phyloP scores from a whole-genome alignment of 2,113 vertebrate species.

The Sitta europaea region DNA sequence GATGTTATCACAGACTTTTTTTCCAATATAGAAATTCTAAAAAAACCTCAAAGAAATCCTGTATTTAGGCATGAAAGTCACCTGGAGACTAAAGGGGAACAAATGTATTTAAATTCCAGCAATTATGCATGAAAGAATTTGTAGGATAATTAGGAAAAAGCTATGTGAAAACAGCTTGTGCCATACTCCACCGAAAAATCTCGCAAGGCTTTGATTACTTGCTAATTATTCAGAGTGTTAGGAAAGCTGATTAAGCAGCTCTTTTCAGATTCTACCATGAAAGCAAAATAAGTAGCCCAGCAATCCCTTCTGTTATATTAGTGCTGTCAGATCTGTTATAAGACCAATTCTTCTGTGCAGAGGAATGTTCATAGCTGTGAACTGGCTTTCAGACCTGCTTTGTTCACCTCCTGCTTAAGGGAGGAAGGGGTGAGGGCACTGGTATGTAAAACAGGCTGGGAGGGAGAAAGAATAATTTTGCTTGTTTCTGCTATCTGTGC shows the following conservation, averaged over 20 bases:
- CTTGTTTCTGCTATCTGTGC: neutral
- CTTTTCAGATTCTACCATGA: slow-evolving; percentile 33
- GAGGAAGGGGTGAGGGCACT: neutral
- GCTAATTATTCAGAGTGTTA: slow-evolving; percentile 44
- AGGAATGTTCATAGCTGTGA: neutral
- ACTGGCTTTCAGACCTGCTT: neutral
- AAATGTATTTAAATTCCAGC: slow-evolving; percentile 32
- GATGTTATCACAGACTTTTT: neutral
- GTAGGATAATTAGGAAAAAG: slow-evolving; percentile 9
- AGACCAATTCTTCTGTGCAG: neutral
- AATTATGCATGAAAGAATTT: slow-evolving; percentile 14
- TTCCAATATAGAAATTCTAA: neutral
- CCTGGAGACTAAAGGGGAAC: slow-evolving; percentile 8
- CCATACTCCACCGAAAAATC: neutral
- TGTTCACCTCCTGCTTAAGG: neutral
- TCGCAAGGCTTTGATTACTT: slow-evolving; percentile 41
- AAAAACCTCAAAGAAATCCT: neutral
- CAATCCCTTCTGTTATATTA: neutral
- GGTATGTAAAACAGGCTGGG: neutral
- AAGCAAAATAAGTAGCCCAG: slow-evolving; percentile 6
- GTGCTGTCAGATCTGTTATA: neutral
- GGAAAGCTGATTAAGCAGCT: slow-evolving; percentile 50
- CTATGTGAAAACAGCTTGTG: slow-evolving; percentile 6
- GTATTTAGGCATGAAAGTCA: slow-evolving; percentile 7
- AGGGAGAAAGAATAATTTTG: neutral